A percentile compares a stretch with the other conserved stretches of the same genome.
These are phyloP conservation scores for Sorex araneus DNA, from an alignment of 2,113 vertebrate species.

Conservation along the genomic window DNA sequence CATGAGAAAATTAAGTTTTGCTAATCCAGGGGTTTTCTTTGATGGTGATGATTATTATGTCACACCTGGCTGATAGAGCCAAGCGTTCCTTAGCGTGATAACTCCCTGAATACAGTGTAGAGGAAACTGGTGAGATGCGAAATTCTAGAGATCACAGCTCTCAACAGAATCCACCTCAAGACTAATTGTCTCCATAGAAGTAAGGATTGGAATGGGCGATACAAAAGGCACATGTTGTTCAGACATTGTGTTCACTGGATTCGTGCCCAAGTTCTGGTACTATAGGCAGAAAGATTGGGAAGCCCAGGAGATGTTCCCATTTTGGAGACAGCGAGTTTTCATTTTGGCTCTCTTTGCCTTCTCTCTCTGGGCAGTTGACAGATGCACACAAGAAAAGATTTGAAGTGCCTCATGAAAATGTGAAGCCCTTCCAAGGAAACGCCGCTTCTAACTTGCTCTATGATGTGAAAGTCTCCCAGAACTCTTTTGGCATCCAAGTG, in stretches of 20 bases:
- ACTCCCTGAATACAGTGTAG: neutral
- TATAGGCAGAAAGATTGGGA: neutral
- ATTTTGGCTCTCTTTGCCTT: neutral
- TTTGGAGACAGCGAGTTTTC: slow-evolving; percentile 2
- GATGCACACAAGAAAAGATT: slow-evolving; percentile 89
- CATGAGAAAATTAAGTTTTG: neutral
- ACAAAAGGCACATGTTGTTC: neutral
- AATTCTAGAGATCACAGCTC: neutral
- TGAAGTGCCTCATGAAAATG: slow-evolving; percentile 93
- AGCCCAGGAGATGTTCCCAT: neutral
- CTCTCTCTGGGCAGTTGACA: slow-evolving; percentile 87
- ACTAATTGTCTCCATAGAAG: neutral
- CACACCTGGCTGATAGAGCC: neutral
- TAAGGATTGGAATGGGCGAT: neutral
- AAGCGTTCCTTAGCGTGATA: neutral
- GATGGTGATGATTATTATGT: neutral
- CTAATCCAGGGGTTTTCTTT: neutral
- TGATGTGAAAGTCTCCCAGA: slow-evolving; percentile 84
- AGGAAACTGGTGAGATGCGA: neutral
- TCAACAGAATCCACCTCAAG: neutral
- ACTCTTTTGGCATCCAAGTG: slow-evolving; percentile 91
- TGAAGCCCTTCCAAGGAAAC: slow-evolving; percentile 81
- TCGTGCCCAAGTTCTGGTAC: neutral
- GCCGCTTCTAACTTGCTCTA: slow-evolving; percentile 85
- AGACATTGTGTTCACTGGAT: neutral